Conservation (phyloP, 2,888 invertebrate species). For the Euzetes globulus region DNA sequence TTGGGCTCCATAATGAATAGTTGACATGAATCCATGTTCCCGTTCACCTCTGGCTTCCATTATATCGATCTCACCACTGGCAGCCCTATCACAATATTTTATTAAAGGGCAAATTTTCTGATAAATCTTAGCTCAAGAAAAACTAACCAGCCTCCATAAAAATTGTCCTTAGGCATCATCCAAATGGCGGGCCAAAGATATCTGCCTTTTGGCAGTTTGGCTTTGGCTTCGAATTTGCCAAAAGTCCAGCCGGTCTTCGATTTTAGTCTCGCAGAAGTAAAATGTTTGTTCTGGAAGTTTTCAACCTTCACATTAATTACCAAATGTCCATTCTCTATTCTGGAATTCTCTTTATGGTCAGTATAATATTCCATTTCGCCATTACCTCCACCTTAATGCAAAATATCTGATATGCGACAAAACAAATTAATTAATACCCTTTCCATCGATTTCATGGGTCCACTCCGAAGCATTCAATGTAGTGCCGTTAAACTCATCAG, state of each 20-base stretch:
- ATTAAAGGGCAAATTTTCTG: background rate
- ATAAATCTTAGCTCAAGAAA: background rate
- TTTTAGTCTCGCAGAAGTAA: background rate
- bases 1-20: constrained; percentile 58
- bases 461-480: background rate
- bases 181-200: constrained; percentile 65
- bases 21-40: constrained; percentile 48
- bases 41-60: constrained; percentile 62
- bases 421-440: background rate
- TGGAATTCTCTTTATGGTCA: constrained; percentile 6
- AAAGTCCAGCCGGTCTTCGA: constrained; percentile 46
- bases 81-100: constrained; percentile 47
- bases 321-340: constrained; percentile 24
- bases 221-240: constrained; percentile 58
- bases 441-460: background rate
- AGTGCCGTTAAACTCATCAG: constrained; percentile 17
- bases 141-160: constrained; percentile 57
- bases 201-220: constrained; percentile 63
- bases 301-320: constrained; percentile 18
- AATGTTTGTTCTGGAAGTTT: background rate
- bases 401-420: background rate
- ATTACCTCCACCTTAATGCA: background rate
- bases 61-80: constrained; percentile 64
- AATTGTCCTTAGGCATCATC: constrained; percentile 59
- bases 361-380: constrained; percentile 31